These are phyloP conservation scores for Hirtodrosophila trivittata DNA, from an alignment of 2,888 invertebrate genomes.

Conservation along the genomic window DNA sequence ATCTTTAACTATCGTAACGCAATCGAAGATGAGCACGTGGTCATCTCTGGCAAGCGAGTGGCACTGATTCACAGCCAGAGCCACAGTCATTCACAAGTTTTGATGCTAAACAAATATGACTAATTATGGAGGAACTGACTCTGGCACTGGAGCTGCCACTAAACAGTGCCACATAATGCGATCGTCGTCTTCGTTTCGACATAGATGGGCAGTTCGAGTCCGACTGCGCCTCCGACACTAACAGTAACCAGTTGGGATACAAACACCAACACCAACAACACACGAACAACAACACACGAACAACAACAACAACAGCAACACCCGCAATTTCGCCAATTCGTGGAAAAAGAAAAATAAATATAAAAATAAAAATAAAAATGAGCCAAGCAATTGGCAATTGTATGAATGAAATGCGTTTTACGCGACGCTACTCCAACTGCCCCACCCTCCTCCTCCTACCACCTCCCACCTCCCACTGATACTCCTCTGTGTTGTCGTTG, in stretches of 20 bases:
- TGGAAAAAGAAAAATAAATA: slow-evolving; percentile 74
- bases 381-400: slow-evolving; percentile 41
- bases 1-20: no score
- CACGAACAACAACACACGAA: slow-evolving; percentile 31
- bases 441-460: slow-evolving; percentile 6
- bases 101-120: slow-evolving; percentile 79
- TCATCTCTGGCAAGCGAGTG: slow-evolving; percentile 30
- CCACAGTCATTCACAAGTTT: slow-evolving; percentile 73
- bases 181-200: slow-evolving; percentile 76
- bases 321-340: slow-evolving; percentile 84
- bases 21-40: slow-evolving; percentile 6
- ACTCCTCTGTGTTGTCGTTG: slow-evolving; percentile 1
- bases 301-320: slow-evolving; percentile 51
- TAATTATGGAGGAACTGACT: slow-evolving; percentile 78
- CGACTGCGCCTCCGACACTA: slow-evolving; percentile 8
- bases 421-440: slow-evolving; percentile 46
- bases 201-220: slow-evolving; percentile 62
- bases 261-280: slow-evolving; percentile 16
- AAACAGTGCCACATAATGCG: slow-evolving; percentile 78
- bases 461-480: background rate
- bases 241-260: slow-evolving; percentile 29
- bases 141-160: slow-evolving; percentile 48
- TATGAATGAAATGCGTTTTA: slow-evolving; percentile 78
- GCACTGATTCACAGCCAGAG: slow-evolving; percentile 37
- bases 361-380: slow-evolving; percentile 22